A percentile compares a stretch with the other conserved stretches of the same genome.
Evolutionary conservation across 1,140 invertebrate genomes (phyloP).

Genomic region (Neodiprion fabricii): DNA sequence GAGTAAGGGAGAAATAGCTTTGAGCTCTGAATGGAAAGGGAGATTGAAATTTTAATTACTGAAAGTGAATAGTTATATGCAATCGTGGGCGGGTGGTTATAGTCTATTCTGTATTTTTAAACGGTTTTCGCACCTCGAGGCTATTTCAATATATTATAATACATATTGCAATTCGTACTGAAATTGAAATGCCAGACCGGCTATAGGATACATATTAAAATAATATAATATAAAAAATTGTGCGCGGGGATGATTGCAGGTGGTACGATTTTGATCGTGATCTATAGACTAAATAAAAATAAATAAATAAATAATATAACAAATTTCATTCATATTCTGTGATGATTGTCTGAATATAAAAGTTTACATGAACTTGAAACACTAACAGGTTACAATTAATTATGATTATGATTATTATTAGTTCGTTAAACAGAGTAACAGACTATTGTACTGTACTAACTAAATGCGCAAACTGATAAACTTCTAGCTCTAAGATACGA

Average conservation of each 20-base stretch:
- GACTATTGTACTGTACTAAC: slow-evolving; percentile 34
- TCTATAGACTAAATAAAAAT: background rate
- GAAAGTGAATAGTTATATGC: background rate
- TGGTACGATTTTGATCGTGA: background rate
- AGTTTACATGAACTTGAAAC: slow-evolving; percentile 43
- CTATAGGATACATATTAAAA: background rate
- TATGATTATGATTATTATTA: slow-evolving; percentile 34
- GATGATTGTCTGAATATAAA: slow-evolving; percentile 53
- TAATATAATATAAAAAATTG: background rate
- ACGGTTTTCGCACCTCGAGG: too few species aligned
- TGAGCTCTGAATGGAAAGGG: too few species aligned
- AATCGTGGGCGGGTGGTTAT: slow-evolving; percentile 1
- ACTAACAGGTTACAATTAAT: slow-evolving; percentile 41
- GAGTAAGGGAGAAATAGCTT: background rate
- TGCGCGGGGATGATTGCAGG: background rate
- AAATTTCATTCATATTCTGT: slow-evolving; percentile 58
- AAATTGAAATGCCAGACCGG: background rate
- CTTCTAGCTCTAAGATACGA: slow-evolving; percentile 21
- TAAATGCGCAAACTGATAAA: slow-evolving; percentile 33
- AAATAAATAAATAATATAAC: slow-evolving; percentile 32
- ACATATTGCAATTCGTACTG: background rate
- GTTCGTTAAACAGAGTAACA: slow-evolving; percentile 31
- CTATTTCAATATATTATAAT: background rate
- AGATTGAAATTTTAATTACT: too few species aligned
- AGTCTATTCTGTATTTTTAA: background rate